phyloP scores from a whole-genome alignment of 2,113 vertebrate species.

The Ptychochromis oligacanthus region DNA sequence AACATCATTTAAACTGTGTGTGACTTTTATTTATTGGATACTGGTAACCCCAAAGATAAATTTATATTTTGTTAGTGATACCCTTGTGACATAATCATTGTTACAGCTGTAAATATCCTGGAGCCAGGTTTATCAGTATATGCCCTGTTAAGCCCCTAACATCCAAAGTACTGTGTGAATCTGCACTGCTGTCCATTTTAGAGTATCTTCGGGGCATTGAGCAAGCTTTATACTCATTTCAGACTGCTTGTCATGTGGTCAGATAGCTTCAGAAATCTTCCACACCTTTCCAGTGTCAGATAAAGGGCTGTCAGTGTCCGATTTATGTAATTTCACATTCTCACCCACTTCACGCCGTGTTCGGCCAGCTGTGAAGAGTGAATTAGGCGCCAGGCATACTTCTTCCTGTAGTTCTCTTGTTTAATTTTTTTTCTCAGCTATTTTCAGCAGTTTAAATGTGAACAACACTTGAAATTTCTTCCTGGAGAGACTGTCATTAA shows the following conservation, averaged over 20 bases:
- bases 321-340: neutral
- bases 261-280: conserved; percentile 4
- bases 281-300: conserved; percentile 7
- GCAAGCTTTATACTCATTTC: neutral
- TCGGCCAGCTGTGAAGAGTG: neutral
- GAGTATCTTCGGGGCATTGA: neutral
- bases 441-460: neutral
- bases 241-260: neutral
- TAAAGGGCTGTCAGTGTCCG: neutral
- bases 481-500: neutral
- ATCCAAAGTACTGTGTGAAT: neutral
- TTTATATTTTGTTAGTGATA: neutral
- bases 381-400: neutral
- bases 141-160: neutral
- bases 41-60: neutral
- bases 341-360: neutral
- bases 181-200: neutral
- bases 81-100: neutral
- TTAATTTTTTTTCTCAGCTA: neutral
- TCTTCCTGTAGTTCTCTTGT: neutral
- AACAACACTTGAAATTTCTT: neutral
- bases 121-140: neutral
- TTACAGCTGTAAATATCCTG: neutral
- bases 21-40: neutral
- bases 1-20: neutral